These are phyloP conservation scores for Gymnodraco acuticeps DNA, from an alignment of 2,797 vertebrate species.

Conservation along the genomic window DNA sequence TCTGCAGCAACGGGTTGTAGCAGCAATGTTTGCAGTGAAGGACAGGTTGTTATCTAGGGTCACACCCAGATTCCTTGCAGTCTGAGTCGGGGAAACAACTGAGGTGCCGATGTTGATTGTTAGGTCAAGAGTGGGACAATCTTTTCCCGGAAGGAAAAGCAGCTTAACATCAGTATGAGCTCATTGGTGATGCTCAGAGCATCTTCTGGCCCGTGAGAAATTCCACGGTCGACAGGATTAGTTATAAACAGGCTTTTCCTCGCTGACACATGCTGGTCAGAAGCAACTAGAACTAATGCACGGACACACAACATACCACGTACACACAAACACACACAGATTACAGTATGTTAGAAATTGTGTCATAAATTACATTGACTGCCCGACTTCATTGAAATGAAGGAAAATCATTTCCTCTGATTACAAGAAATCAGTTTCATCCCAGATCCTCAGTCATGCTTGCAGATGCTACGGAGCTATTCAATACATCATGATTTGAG, in stretches of 20 bases:
- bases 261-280: constrained; percentile 21
- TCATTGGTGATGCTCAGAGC: constrained; percentile 45
- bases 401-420: constrained; percentile 23
- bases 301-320: constrained; percentile 22
- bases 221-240: constrained; percentile 25
- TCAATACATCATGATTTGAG: constrained; percentile 68
- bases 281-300: constrained; percentile 29
- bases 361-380: constrained; percentile 24
- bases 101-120: too few relatives aligned
- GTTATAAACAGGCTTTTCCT: constrained; percentile 29
- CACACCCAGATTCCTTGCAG: too few relatives aligned
- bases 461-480: constrained; percentile 22
- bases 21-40: too few relatives aligned
- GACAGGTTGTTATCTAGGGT: too few relatives aligned
- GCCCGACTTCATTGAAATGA: constrained; percentile 29
- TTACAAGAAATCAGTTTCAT: constrained; percentile 26
- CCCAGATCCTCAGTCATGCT: constrained; percentile 30
- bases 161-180: constrained; percentile 38
- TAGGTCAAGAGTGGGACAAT: too few relatives aligned
- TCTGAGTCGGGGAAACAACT: too few relatives aligned
- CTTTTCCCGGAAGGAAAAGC: too few relatives aligned
- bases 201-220: constrained; percentile 40
- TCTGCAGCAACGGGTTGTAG: too few relatives aligned
- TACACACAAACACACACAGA: not conserved
- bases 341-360: not conserved